Evolutionary conservation across 2,888 invertebrate genomes (phyloP).

Genomic region (Drosophila cognata): DNA sequence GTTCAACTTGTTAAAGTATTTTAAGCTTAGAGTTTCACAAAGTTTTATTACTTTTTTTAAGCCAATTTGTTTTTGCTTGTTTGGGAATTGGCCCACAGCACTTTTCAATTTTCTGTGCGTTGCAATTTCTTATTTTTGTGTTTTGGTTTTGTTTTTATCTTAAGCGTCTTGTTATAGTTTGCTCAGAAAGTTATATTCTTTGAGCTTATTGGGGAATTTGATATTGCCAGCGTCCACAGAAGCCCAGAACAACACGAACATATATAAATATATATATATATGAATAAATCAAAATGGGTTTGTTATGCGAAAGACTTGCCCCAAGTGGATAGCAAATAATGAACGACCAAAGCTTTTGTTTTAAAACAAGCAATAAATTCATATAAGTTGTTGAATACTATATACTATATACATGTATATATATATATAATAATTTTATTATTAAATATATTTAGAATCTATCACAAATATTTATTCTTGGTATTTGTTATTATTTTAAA

Average conservation of each 20-base stretch:
- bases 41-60: slow-evolving; percentile 58
- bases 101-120: slow-evolving; percentile 66
- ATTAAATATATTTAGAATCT: not conserved
- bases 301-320: slow-evolving; percentile 52
- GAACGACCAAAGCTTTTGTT: slow-evolving; percentile 21
- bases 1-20: slow-evolving; percentile 64
- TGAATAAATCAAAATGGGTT: slow-evolving; percentile 58
- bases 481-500: not conserved
- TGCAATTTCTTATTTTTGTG: slow-evolving; percentile 43
- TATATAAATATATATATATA: slow-evolving; percentile 24
- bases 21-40: slow-evolving; percentile 47
- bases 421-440: not conserved
- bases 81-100: slow-evolving; percentile 46
- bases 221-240: slow-evolving; percentile 9
- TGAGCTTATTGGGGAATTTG: slow-evolving; percentile 36
- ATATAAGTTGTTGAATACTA: not conserved
- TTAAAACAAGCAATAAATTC: not conserved
- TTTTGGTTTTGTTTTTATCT: slow-evolving; percentile 36
- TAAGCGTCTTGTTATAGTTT: slow-evolving; percentile 70
- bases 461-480: not conserved
- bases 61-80: slow-evolving; percentile 33
- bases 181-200: slow-evolving; percentile 58
- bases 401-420: too few species aligned
- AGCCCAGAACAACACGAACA: slow-evolving; percentile 13
- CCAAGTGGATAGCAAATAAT: slow-evolving; percentile 11